Evolutionary conservation across 1,140 invertebrate species (phyloP).

Genomic region (Leptopilina clavipes): DNA sequence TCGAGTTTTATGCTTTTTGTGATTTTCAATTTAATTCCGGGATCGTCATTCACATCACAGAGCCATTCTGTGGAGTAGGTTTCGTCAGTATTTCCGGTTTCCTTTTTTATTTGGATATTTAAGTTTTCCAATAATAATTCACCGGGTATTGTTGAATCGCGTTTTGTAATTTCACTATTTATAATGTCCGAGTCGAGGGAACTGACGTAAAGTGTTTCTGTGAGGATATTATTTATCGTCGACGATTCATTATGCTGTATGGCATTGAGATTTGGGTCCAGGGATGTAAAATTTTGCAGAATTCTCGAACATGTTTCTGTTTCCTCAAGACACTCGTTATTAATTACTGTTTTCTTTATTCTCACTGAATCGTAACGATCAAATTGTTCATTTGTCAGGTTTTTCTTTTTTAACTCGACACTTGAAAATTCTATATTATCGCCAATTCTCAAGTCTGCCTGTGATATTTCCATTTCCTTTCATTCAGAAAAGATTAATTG

Average conservation of each 20-base stretch:
- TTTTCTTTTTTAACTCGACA: conserved; percentile 46
- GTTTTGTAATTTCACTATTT: conserved; percentile 54
- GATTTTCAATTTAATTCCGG: conserved; percentile 43
- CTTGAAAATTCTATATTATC: conserved; percentile 49
- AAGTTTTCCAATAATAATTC: conserved; percentile 51
- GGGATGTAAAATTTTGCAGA: conserved; percentile 36
- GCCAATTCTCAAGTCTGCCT: conserved; percentile 50
- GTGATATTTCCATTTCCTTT: conserved; percentile 61
- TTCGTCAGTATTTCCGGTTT: conserved; percentile 44
- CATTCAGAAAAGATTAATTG: neutral
- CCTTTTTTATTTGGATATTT: conserved; percentile 58
- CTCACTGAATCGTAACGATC: neutral
- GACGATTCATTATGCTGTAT: conserved; percentile 45
- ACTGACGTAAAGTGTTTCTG: conserved; percentile 48
- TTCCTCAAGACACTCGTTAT: neutral
- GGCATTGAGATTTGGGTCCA: conserved; percentile 45
- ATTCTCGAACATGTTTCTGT: conserved; percentile 24
- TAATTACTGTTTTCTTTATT: neutral
- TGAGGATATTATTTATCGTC: conserved; percentile 42
- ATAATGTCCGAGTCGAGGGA: conserved; percentile 51
- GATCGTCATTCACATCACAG: conserved; percentile 46
- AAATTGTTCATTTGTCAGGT: neutral
- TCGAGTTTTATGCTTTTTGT: conserved; percentile 42
- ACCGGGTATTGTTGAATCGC: conserved; percentile 50
- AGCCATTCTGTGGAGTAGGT: conserved; percentile 55